Base-by-base conservation (phyloP, 2,888 invertebrate species). In the Aphodius sticticus region DNA sequence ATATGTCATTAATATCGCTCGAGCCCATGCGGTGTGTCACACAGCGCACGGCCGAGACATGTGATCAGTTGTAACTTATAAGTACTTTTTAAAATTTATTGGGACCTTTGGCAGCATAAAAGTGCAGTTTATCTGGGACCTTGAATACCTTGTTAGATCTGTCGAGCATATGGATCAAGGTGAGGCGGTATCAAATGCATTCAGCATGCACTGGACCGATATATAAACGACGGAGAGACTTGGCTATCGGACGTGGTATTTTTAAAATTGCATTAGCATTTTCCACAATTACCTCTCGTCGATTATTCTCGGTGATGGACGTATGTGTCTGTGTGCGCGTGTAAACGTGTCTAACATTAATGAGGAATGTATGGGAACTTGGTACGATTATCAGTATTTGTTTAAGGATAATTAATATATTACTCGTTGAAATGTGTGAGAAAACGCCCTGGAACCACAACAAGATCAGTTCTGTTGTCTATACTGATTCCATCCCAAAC, bases 91-190 rank as follows among this genome's bases (percentile, higher is more conserved):
- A 53, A 12, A 53, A 53, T 53, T 53, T 53, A 53, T 53, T 53
- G 53, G 53, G 53, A 53, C 53, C 53, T 53, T 53, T 53, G 53
- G 53, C 53, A 53, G 53, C 53, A 53, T 53, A 53, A 53, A 53
- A 53, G 12, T 53, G 53, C 53, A 53, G 53, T 53, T 53, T 53
- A 53, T 12, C 53, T 7, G 53, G 12, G 53, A 53, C 53, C 53
- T 53, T 53, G 53, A 12, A 12, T 53, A 53, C 9, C 53, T 53
- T 53, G 53, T 53, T 53, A 53, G 53, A 53, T 53, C 53, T 53
- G 53, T 53, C 53, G 53, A 53, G 53, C 53, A 53, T 53, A 53
- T 53, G 53, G 53, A 53, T 53, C 53, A 53, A 53, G 53, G 53
- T 53, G 53, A 53, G 53, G 53, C 53, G 7, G 53, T 53, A 53